These are phyloP conservation scores for Semibalanus balanoides DNA, from an alignment of 1,140 invertebrate genomes.

Conservation along the genomic window DNA sequence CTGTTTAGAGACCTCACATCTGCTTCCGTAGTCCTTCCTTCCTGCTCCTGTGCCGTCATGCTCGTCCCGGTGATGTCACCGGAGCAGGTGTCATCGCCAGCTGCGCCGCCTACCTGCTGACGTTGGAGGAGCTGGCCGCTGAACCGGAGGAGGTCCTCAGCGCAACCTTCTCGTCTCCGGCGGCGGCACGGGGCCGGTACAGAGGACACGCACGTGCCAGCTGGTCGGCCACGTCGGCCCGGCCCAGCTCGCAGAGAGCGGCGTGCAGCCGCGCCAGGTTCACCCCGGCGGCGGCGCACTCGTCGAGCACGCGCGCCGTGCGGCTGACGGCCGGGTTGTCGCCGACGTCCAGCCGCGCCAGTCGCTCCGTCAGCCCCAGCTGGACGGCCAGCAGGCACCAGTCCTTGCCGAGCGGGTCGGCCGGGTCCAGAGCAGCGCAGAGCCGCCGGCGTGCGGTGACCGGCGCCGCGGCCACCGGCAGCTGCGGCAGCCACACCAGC, in stretches of 20 bases:
- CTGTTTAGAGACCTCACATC: too few relatives aligned
- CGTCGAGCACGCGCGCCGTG: conserved; percentile 35
- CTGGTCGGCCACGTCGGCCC: background rate
- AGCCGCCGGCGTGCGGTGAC: conserved; percentile 37
- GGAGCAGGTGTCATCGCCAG: too few relatives aligned
- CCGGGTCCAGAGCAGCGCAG: conserved; percentile 53
- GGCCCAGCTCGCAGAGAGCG: background rate
- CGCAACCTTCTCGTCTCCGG: background rate
- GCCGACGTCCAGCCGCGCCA: conserved; percentile 36
- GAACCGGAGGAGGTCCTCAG: background rate
- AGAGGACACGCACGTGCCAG: background rate
- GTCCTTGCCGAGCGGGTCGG: conserved; percentile 60
- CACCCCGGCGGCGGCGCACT: conserved; percentile 32
- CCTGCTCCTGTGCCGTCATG: too few relatives aligned
- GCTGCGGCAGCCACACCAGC: conserved; percentile 7
- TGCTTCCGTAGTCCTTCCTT: too few relatives aligned
- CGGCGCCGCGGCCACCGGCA: conserved; percentile 45
- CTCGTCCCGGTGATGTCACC: too few relatives aligned
- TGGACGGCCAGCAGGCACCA: conserved; percentile 52
- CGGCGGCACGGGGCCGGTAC: background rate
- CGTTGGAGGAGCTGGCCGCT: background rate
- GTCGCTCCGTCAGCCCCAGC: conserved; percentile 43
- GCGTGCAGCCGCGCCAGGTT: background rate
- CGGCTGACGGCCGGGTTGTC: conserved; percentile 29
- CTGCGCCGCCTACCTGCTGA: background rate